phyloP scores from a whole-genome alignment of 2,797 vertebrate genomes.

The Prunella strophiata region DNA sequence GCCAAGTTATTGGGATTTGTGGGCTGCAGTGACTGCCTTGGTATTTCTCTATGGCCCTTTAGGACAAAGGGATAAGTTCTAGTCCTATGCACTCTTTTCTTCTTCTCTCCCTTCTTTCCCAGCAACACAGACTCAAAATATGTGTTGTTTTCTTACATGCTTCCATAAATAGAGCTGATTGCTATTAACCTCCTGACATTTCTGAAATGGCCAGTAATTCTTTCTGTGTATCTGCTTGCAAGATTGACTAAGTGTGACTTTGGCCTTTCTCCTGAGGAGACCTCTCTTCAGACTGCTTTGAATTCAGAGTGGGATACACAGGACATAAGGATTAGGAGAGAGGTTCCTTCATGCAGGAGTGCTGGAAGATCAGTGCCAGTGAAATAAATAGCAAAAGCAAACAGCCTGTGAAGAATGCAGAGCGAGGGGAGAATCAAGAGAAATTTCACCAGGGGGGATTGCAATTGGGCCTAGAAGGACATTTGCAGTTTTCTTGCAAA shows the following conservation, averaged over 20 bases:
- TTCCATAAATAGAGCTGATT: neutral
- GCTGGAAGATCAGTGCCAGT: neutral
- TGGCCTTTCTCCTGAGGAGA: neutral
- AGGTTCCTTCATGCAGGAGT: neutral
- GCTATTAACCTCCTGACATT: neutral
- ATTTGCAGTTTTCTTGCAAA: neutral
- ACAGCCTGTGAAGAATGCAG: neutral
- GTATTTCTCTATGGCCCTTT: neutral
- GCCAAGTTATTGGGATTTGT: neutral
- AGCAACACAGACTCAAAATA: fast-evolving
- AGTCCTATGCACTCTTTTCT: neutral
- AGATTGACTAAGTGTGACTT: neutral
- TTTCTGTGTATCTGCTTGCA: neutral
- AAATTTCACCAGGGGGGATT: neutral
- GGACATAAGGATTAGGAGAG: neutral
- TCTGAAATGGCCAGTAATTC: neutral
- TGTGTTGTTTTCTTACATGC: neutral
- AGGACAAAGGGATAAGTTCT: neutral
- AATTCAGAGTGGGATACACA: neutral
- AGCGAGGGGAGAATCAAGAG: neutral
- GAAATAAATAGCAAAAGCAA: neutral
- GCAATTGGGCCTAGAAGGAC: neutral
- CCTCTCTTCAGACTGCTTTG: neutral
- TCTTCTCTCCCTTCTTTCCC: neutral
- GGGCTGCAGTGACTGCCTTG: neutral